Conservation (phyloP, 2,113 vertebrate species). For the Pollimyrus isidori region DNA sequence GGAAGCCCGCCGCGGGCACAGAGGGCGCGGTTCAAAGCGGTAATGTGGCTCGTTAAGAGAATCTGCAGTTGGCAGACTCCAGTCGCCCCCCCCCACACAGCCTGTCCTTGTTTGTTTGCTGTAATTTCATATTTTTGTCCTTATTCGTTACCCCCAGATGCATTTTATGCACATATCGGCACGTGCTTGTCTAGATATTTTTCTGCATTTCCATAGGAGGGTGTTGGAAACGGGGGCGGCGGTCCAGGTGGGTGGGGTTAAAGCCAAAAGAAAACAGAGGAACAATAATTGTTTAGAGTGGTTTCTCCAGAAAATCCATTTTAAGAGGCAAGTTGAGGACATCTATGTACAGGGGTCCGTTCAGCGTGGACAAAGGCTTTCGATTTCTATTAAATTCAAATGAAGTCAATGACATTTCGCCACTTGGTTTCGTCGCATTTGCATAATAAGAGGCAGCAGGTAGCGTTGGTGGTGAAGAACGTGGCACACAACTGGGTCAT, state of each 20-base stretch:
- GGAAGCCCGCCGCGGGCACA: background rate
- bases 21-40: background rate
- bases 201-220: background rate
- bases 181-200: background rate
- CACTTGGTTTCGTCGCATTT: background rate
- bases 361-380: background rate
- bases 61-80: background rate
- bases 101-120: background rate
- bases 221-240: background rate
- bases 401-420: background rate
- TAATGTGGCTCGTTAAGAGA: slow-evolving; percentile 6
- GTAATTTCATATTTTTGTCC: background rate
- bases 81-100: background rate
- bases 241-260: background rate
- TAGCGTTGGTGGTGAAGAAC: background rate
- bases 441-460: background rate
- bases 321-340: background rate
- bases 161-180: background rate
- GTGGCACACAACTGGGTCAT: background rate
- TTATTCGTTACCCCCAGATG: background rate
- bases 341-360: background rate
- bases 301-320: background rate
- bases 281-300: background rate
- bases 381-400: background rate
- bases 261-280: background rate